These are phyloP conservation scores for Myotis myotis DNA, from an alignment of 2,797 vertebrate species.

Conservation along the genomic window DNA sequence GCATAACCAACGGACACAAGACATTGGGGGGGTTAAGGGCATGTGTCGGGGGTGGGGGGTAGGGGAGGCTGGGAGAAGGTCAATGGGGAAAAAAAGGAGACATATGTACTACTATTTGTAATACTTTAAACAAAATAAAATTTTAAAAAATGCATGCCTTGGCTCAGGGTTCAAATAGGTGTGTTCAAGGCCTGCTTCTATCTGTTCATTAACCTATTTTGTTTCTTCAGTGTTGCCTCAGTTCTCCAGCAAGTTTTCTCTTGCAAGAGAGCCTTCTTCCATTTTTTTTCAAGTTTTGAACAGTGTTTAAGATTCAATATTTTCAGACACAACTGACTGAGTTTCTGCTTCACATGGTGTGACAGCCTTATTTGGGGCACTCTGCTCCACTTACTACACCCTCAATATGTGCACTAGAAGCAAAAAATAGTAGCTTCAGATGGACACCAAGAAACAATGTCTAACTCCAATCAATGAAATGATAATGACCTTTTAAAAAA, in stretches of 20 bases:
- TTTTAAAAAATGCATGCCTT: background rate
- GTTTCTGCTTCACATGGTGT: background rate
- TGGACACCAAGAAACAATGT: background rate
- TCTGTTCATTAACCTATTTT: background rate
- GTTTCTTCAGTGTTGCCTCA: background rate
- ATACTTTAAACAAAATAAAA: too few species aligned
- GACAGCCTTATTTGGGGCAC: background rate
- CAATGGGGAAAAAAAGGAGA: too few species aligned
- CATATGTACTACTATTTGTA: too few species aligned
- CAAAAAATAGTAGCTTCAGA: background rate
- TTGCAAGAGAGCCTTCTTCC: background rate
- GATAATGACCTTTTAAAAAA: background rate
- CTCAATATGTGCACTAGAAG: background rate
- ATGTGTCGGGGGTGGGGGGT: too few species aligned
- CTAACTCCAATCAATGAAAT: background rate
- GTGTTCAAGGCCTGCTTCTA: background rate
- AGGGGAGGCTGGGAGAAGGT: too few species aligned
- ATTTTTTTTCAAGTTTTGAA: background rate
- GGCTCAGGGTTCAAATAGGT: background rate
- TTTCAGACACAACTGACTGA: background rate
- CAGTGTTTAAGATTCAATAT: background rate
- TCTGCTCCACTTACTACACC: background rate
- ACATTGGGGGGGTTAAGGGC: too few species aligned
- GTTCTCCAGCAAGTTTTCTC: background rate
- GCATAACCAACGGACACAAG: too few species aligned